phyloP scores from a whole-genome alignment of 2,113 vertebrate genomes.

The Equus quagga region DNA sequence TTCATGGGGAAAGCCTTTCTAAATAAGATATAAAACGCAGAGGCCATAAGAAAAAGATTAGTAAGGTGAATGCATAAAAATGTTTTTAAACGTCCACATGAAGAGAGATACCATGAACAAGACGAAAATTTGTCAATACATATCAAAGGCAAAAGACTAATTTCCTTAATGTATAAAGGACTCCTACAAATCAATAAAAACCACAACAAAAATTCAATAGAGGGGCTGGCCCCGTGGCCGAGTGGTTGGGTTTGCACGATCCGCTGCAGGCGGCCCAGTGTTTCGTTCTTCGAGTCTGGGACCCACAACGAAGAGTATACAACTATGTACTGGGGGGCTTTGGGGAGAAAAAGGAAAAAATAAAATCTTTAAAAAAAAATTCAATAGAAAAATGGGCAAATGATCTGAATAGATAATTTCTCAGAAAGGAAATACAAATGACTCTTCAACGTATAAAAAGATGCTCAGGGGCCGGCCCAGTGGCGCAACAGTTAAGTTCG shows the following conservation, averaged over 20 bases:
- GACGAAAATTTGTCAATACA: neutral
- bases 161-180: neutral
- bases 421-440: neutral
- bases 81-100: neutral
- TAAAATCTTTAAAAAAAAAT: neutral
- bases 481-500: no score
- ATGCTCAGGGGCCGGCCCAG: neutral
- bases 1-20: neutral
- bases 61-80: neutral
- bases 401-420: neutral
- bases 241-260: no score
- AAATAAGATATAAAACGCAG: neutral
- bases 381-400: neutral
- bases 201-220: neutral
- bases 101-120: neutral
- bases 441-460: neutral
- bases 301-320: no score
- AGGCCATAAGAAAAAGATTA: neutral
- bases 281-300: no score
- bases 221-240: neutral
- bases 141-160: slow-evolving; percentile 13
- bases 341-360: no score
- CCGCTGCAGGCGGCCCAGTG: no score
- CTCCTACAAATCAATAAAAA: neutral
- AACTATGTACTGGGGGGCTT: no score